Conservation (phyloP, 1,140 invertebrate species). For the Drosophila subpulchrella region DNA sequence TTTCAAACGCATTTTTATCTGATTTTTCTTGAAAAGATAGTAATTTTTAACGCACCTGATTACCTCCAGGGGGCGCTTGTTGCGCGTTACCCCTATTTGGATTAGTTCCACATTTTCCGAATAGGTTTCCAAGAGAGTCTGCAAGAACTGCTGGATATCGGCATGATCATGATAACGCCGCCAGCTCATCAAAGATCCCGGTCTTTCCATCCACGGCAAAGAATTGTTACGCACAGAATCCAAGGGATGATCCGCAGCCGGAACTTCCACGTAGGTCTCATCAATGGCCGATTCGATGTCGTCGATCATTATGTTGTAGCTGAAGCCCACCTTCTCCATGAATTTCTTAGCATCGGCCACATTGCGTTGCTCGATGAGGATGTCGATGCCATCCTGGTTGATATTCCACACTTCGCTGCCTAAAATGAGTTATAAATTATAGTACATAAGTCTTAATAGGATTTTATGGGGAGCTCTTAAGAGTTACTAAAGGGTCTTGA, state of each 20-base stretch:
- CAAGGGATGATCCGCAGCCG: slow-evolving; percentile 84
- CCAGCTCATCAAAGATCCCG: slow-evolving; percentile 90
- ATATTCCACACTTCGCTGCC: slow-evolving; percentile 82
- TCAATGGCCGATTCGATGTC: slow-evolving; percentile 91
- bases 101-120: slow-evolving; percentile 87
- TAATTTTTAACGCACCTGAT: slow-evolving; percentile 73
- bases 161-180: slow-evolving; percentile 88
- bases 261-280: slow-evolving; percentile 89
- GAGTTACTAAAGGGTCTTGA: too few species aligned
- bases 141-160: slow-evolving; percentile 88
- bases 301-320: slow-evolving; percentile 89
- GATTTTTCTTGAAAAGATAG: too few species aligned
- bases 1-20: too few species aligned
- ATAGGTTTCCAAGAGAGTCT: slow-evolving; percentile 88
- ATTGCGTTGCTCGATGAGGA: slow-evolving; percentile 87
- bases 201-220: slow-evolving; percentile 68
- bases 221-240: slow-evolving; percentile 72
- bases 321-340: slow-evolving; percentile 86
- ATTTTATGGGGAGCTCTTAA: too few species aligned
- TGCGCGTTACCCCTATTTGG: slow-evolving; percentile 89
- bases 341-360: slow-evolving; percentile 86
- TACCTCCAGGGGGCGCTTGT: slow-evolving; percentile 89
- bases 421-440: slow-evolving; percentile 10
- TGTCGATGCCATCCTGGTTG: slow-evolving; percentile 81
- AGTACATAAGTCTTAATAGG: too few species aligned